A percentile compares a stretch with the other conserved stretches of the same genome.
phyloP scores from a whole-genome alignment of 2,888 invertebrate species.

The Drosophila eohydei region DNA sequence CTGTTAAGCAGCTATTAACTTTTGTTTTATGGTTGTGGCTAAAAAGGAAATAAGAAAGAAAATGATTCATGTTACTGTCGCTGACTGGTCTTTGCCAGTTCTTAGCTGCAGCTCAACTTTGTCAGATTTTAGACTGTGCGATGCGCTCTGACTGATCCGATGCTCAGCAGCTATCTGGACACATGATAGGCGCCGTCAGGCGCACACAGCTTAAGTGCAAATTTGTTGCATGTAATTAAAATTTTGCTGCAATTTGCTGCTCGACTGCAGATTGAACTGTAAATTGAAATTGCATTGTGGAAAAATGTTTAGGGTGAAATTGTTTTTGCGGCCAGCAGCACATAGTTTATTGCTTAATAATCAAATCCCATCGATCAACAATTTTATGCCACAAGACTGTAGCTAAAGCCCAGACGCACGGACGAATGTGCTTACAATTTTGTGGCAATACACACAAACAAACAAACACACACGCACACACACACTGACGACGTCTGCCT shows the following conservation, averaged over 20 bases:
- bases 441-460: conserved; percentile 23
- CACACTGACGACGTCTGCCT: background rate
- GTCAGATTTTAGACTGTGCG: background rate
- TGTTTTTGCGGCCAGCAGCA: conserved; percentile 40
- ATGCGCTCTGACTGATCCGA: conserved; percentile 11
- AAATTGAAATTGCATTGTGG: conserved; percentile 60
- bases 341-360: conserved; percentile 64
- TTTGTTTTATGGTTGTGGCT: conserved; percentile 70
- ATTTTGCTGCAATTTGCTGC: conserved; percentile 48
- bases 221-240: conserved; percentile 68
- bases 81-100: conserved; percentile 41
- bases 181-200: background rate
- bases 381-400: conserved; percentile 40
- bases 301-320: conserved; percentile 42
- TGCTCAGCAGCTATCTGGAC: conserved; percentile 5
- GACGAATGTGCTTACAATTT: conserved; percentile 29
- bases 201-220: conserved; percentile 19
- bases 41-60: conserved; percentile 16
- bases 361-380: conserved; percentile 64
- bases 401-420: conserved; percentile 8
- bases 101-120: conserved; percentile 30
- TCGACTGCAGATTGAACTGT: conserved; percentile 39
- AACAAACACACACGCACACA: conserved; percentile 8
- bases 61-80: conserved; percentile 66
- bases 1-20: conserved; percentile 68